Base-by-base conservation (phyloP, 2,113 vertebrate genomes). In the Chloropsis cyanopogon region DNA sequence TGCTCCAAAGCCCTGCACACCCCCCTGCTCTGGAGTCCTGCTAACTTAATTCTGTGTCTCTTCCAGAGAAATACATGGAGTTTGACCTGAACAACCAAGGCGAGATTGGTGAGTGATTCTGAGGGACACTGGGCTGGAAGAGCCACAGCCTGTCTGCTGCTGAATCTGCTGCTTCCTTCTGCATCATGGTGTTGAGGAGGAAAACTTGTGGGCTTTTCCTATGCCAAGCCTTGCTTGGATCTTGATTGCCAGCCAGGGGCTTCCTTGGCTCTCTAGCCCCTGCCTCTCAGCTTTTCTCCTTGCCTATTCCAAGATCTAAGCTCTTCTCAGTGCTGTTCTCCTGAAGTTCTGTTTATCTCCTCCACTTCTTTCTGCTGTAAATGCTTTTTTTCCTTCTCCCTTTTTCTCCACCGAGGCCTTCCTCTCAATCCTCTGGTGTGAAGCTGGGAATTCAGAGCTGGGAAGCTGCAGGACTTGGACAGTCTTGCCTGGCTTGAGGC, bases 11-110 rank as follows among this genome's bases (percentile, higher is more conserved):
- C 57, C n/a, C 44, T 57, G 49, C 14, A 4, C 24, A 22, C 2
- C 5, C 26, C 44, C 11, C 50, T 66, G 42, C 63, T 94, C 57
- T 14, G 33, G 49, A 5, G 0, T 23, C 35, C 71, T 66, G 29
- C 88, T 98, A 80, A 98, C 28, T 25, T n/a, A 19, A 73, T 88
- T 93, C 60, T 96, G 53, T 95, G 50, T 97, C 76, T 98, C 95
- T 98, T 98, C 73, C 97, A 99, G 99, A 99, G 97, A 99, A 99
- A 96, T 99, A 99, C 94, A 98, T 99, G 94, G 99, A 99, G 91
- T 99, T 99, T 96, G 99, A 99, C 98, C 97, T 99, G 82, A 99
- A 99, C 56, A 99, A 99, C 77, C 98, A 99, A 95, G 99, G 98
- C 44, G 99, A 99, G 77, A 99, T 99, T 16, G 99, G 99, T 99